These are phyloP conservation scores for Sturnus vulgaris DNA, from an alignment of 2,113 vertebrate species.

Conservation along the genomic window DNA sequence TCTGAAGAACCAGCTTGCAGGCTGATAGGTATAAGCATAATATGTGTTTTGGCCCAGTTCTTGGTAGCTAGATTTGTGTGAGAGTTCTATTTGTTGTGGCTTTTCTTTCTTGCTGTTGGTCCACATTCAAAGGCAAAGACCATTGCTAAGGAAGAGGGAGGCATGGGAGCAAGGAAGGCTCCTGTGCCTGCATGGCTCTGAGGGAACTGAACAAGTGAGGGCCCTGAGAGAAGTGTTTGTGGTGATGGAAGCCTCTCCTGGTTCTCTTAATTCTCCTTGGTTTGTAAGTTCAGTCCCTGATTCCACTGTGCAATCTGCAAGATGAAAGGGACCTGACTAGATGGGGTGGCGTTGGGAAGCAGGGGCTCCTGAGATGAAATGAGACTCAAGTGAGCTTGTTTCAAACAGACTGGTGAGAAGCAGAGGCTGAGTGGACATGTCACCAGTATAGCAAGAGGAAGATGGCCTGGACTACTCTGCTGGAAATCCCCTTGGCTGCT, in stretches of 20 bases:
- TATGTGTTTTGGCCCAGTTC: not conserved
- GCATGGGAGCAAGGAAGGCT: not conserved
- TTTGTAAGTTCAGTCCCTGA: not conserved
- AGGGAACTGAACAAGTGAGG: not conserved
- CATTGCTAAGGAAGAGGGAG: not conserved
- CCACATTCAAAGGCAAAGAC: not conserved
- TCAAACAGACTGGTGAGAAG: not conserved
- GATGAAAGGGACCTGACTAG: not conserved
- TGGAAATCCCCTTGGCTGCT: not conserved
- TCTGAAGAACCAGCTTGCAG: not conserved
- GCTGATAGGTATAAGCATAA: not conserved
- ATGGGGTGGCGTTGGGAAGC: not conserved
- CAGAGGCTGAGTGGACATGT: not conserved
- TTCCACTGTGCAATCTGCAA: not conserved
- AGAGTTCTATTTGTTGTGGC: not conserved
- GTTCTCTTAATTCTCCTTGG: not conserved
- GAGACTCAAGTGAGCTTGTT: not conserved
- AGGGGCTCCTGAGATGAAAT: not conserved
- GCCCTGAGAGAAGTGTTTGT: not conserved
- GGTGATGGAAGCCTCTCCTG: not conserved
- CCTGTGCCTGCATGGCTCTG: not conserved
- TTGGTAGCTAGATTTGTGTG: not conserved
- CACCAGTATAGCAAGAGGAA: accelerated
- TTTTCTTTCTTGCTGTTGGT: not conserved
- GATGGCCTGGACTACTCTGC: not conserved